Conservation (phyloP, 2,797 vertebrate species). For the Eulemur coronatus region DNA sequence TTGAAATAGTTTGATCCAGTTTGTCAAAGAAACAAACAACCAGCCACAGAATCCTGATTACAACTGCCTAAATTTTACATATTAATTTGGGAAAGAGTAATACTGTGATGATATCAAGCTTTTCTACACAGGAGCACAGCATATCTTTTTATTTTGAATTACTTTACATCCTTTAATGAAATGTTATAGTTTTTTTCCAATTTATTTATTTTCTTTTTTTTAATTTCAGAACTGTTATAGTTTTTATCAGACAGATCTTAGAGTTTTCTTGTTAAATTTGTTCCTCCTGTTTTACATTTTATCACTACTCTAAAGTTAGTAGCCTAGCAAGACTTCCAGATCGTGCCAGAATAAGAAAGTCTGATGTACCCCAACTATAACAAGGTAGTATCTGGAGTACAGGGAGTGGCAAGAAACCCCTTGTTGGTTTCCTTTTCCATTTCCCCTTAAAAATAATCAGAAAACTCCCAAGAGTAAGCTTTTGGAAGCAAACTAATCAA, state of each 20-base stretch:
- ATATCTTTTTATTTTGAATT: background rate
- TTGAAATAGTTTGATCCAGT: background rate
- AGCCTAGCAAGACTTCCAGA: background rate
- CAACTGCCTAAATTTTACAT: background rate
- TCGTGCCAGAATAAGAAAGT: background rate
- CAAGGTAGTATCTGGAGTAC: background rate
- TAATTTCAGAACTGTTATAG: background rate
- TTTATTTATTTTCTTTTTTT: no score
- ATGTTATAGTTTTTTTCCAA: background rate
- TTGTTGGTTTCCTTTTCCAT: background rate
- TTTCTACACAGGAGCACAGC: background rate
- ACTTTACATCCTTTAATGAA: background rate
- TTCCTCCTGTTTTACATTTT: background rate
- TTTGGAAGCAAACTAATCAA: background rate
- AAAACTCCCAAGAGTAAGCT: background rate
- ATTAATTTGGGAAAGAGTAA: background rate
- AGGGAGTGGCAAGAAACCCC: accelerated
- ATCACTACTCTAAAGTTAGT: background rate
- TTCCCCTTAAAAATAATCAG: background rate
- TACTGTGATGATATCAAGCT: background rate
- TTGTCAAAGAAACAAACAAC: background rate
- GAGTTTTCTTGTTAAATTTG: background rate
- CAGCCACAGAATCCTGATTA: background rate
- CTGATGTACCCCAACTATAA: background rate
- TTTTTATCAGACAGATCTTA: background rate